Evolutionary conservation across 2,113 vertebrate genomes (phyloP).

Genomic region (Dasyornis broadbenti): DNA sequence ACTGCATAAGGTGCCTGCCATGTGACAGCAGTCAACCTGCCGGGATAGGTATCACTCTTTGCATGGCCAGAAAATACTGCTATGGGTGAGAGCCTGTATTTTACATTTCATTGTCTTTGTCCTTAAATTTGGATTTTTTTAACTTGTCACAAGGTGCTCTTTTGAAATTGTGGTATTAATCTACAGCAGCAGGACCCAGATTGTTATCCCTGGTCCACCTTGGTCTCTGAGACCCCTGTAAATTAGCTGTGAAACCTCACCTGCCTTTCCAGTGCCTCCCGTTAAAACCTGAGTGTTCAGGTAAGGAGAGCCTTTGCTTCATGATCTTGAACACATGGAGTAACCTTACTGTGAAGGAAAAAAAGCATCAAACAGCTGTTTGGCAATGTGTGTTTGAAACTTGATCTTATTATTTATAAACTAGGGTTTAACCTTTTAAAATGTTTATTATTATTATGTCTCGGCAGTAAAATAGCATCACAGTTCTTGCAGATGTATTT

Average conservation of each 20-base stretch:
- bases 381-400: neutral
- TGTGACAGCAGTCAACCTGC: neutral
- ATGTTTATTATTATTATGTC: neutral
- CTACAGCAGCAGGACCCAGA: neutral
- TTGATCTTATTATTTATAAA: conserved; percentile 30
- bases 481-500: neutral
- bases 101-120: neutral
- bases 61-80: neutral
- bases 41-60: accelerated
- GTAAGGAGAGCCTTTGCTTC: neutral
- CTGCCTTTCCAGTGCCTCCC: neutral
- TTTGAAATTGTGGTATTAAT: neutral
- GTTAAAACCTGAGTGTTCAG: neutral
- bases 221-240: neutral
- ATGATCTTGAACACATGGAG: neutral
- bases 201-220: neutral
- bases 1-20: neutral
- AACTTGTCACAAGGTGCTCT: neutral
- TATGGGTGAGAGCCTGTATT: neutral
- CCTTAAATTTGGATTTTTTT: neutral
- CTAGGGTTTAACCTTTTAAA: conserved; percentile 2
- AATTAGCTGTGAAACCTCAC: neutral
- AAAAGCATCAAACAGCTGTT: conserved; percentile 12
- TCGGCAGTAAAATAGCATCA: neutral
- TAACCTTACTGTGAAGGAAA: neutral